phyloP scores from a whole-genome alignment of 2,797 vertebrate genomes.

The Gallinago solitaria region DNA sequence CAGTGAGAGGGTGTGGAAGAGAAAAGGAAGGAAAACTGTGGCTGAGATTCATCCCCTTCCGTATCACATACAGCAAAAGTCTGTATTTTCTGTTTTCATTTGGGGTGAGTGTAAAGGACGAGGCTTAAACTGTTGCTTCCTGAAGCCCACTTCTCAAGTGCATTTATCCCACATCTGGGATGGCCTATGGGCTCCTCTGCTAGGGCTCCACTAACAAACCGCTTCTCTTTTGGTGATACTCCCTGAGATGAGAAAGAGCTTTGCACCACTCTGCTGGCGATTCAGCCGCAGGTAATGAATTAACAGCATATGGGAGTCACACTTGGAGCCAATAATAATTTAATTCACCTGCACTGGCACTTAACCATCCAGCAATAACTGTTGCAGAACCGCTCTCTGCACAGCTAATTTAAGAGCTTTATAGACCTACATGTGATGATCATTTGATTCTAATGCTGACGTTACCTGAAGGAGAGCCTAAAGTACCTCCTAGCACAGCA shows the following conservation, averaged over 20 bases:
- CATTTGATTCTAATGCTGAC: conserved; percentile 10
- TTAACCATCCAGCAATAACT: conserved; percentile 5
- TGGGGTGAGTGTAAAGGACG: not conserved
- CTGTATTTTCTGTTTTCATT: not conserved
- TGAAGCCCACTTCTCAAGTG: not conserved
- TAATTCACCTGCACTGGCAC: conserved; percentile 66
- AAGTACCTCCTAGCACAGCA: not conserved
- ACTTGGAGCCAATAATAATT: conserved; percentile 73
- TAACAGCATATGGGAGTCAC: conserved; percentile 57
- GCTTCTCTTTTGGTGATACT: conserved; percentile 26
- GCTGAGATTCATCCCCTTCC: not conserved
- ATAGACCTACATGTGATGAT: conserved; percentile 38
- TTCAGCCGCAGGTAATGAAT: conserved; percentile 72
- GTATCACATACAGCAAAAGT: not conserved
- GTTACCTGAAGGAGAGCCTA: not conserved
- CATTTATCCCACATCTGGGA: not conserved
- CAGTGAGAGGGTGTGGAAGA: not conserved
- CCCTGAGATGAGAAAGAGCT: conserved; percentile 48
- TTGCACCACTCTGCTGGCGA: conserved; percentile 67
- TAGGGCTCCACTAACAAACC: not conserved
- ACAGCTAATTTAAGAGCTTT: conserved; percentile 50
- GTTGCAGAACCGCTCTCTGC: conserved; percentile 29
- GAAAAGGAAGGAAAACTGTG: not conserved
- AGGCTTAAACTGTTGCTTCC: not conserved
- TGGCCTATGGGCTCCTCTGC: not conserved